A percentile compares a stretch with the other conserved stretches of the same genome.
phyloP scores from a whole-genome alignment of 1,140 invertebrate genomes.

The Ericerus pela region DNA sequence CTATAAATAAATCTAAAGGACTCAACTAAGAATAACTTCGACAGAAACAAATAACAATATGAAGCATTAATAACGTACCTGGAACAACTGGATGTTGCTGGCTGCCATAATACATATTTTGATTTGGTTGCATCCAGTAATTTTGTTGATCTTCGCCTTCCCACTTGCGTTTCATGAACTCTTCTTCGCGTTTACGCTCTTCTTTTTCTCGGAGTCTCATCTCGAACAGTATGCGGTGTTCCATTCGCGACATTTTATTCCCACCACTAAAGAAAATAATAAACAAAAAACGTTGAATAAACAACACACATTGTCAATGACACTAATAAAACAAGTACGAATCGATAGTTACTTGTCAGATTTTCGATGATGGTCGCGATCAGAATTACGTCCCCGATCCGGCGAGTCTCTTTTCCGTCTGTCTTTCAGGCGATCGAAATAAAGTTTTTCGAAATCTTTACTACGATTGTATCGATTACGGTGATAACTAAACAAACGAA shows the following conservation, averaged over 20 bases:
- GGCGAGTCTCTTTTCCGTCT: not conserved
- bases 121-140: not conserved
- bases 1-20: too few species aligned
- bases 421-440: not conserved
- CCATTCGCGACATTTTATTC: constrained; percentile 46
- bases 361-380: not conserved
- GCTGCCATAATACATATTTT: not conserved
- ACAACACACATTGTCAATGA: too few species aligned
- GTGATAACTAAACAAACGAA: not conserved
- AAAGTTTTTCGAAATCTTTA: constrained; percentile 5
- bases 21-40: too few species aligned
- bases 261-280: too few species aligned
- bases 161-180: not conserved
- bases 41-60: too few species aligned
- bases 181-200: constrained; percentile 1
- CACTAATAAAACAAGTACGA: too few species aligned
- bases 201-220: constrained; percentile 35
- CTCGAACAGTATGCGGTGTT: constrained; percentile 60
- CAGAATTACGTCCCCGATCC: not conserved
- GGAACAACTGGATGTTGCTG: not conserved
- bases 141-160: constrained; percentile 1
- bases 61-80: not conserved
- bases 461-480: not conserved
- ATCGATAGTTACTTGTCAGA: not conserved
- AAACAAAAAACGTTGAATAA: too few species aligned